Percentiles rank a stretch among this genome's conserved stretches.
These are phyloP conservation scores for Pterocles burchelli DNA, from an alignment of 2,113 vertebrate species.

Conservation along the genomic window DNA sequence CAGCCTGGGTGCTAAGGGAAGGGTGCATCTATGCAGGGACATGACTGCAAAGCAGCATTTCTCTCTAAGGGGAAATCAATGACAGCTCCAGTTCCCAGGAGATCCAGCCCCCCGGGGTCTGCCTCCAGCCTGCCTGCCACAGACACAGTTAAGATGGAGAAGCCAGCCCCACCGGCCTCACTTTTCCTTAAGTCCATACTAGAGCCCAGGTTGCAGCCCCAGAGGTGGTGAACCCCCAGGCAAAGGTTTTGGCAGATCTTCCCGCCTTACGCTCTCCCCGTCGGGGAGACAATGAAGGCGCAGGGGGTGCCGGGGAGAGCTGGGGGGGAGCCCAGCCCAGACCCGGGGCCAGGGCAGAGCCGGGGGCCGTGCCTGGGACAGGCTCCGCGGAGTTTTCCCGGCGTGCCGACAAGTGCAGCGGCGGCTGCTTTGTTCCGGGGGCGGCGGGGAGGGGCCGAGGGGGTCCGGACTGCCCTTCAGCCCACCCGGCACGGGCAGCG, in stretches of 20 bases:
- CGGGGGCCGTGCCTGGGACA: background rate
- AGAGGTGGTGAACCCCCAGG: background rate
- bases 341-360: background rate
- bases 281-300: constrained; percentile 16
- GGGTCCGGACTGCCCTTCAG: background rate
- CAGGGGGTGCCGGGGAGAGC: background rate
- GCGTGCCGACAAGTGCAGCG: background rate
- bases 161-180: background rate
- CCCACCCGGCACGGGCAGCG: background rate
- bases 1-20: background rate
- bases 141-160: background rate
- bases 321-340: background rate
- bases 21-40: background rate
- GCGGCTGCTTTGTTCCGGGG: constrained; percentile 17
- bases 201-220: background rate
- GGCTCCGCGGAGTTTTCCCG: background rate
- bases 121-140: background rate
- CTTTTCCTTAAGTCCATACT: background rate
- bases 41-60: background rate
- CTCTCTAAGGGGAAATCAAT: background rate
- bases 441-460: background rate
- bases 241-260: background rate
- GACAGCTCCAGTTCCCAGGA: background rate
- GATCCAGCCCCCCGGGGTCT: background rate
- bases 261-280: background rate